Conservation (phyloP, 2,797 vertebrate genomes). For the Threskiornis aethiopicus region DNA sequence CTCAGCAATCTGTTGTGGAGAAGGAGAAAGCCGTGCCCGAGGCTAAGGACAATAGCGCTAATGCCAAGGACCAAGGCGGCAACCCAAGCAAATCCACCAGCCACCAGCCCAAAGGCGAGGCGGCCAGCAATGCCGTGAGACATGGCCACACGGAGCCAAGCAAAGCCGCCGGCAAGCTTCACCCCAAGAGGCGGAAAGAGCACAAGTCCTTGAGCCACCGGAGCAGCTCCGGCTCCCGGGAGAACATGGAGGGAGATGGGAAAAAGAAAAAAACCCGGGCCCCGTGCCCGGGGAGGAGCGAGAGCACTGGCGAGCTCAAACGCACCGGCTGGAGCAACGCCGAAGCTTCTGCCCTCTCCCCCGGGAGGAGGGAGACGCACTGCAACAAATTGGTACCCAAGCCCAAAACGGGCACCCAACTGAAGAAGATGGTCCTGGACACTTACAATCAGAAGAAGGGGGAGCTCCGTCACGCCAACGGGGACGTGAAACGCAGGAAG, state of each 20-base stretch:
- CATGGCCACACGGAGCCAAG: slow-evolving; percentile 14
- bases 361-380: slow-evolving; percentile 81
- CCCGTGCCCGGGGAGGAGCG: slow-evolving; percentile 65
- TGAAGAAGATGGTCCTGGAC: slow-evolving; percentile 79
- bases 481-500: slow-evolving; percentile 84
- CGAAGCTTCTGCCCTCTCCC: slow-evolving; percentile 79
- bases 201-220: slow-evolving; percentile 75
- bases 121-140: slow-evolving; percentile 56
- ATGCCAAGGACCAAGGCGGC: slow-evolving; percentile 4
- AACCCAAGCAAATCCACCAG: slow-evolving; percentile 60
- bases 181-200: slow-evolving; percentile 86
- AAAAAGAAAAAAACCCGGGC: slow-evolving; percentile 83
- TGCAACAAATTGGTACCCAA: slow-evolving; percentile 83
- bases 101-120: slow-evolving; percentile 70
- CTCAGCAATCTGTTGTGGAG: slow-evolving; percentile 47
- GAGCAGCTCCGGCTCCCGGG: slow-evolving; percentile 79
- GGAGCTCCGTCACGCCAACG: slow-evolving; percentile 78
- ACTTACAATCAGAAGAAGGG: slow-evolving; percentile 81
- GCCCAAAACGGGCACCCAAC: slow-evolving; percentile 76
- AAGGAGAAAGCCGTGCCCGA: slow-evolving; percentile 75
- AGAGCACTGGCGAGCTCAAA: slow-evolving; percentile 69
- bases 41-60: slow-evolving; percentile 65
- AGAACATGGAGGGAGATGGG: slow-evolving; percentile 82
- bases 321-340: slow-evolving; percentile 73
- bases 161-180: slow-evolving; percentile 69